These are phyloP conservation scores for Magallana nippona DNA, from an alignment of 2,888 invertebrate genomes.

Conservation along the genomic window DNA sequence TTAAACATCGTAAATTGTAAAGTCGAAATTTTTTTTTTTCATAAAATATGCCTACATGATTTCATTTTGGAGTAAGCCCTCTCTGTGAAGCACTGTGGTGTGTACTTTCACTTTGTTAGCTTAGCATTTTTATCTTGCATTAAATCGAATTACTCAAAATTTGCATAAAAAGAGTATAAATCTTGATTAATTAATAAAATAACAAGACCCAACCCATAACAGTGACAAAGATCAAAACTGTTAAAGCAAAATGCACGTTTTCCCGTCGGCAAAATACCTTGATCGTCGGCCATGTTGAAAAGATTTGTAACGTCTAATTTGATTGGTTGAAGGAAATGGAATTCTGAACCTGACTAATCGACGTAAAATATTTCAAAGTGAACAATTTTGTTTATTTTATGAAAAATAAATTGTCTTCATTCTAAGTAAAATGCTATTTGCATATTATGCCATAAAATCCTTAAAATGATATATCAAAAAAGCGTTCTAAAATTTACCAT, in stretches of 20 bases:
- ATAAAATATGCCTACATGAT: too few relatives aligned
- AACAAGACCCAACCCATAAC: not conserved
- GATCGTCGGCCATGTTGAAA: conserved; percentile 49
- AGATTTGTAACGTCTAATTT: conserved; percentile 21
- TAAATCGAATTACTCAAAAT: not conserved
- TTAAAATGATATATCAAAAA: too few relatives aligned
- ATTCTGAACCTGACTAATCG: not conserved
- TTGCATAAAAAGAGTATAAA: not conserved
- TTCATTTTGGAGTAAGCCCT: too few relatives aligned
- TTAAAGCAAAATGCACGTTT: not conserved
- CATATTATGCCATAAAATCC: too few relatives aligned
- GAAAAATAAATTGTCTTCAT: too few relatives aligned
- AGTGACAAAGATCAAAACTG: not conserved
- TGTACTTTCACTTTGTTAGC: too few relatives aligned
- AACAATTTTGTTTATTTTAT: not conserved
- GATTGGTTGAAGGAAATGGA: conserved; percentile 43
- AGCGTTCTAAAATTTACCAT: too few relatives aligned
- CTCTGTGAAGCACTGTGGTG: too few relatives aligned
- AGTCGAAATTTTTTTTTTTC: too few relatives aligned
- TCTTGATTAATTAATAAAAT: too few relatives aligned
- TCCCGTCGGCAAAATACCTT: conserved; percentile 13
- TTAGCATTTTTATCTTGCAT: not conserved
- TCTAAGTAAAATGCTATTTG: too few relatives aligned
- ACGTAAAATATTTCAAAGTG: not conserved
- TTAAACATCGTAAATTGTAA: too few relatives aligned